Base-by-base conservation (phyloP, 2,888 invertebrate species). In the Rotaria magnacalcarata region DNA sequence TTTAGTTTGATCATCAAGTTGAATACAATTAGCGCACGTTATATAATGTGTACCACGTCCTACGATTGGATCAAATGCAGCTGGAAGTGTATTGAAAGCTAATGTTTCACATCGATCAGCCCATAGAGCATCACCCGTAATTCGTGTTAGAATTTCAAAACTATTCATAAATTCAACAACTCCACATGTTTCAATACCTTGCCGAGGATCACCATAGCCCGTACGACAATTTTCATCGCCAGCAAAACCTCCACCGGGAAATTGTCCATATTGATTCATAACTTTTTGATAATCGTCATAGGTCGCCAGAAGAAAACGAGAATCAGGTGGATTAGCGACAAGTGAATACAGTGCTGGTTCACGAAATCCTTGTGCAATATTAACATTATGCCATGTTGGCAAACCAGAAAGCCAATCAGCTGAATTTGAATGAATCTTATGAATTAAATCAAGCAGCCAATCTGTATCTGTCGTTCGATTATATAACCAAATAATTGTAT, bases 171-270 rank as follows among this genome's bases (percentile, higher is more conserved):
- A 47, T 47, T 80, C 80, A 47, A 80, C 80, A n/a, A 80, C 47
- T n/a, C 80, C 80, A 80, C 80, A 80, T n/a, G 80, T 80, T 80
- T 80, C 80, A 47, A 80, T 21, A 80, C 80, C 80, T 80, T 80
- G 80, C 47, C 80, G 80, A n/a, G 80, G 80, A n/a, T 80, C 80
- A 47, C 80, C 80, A n/a, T 80, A 80, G 24, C 80, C 47, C 16
- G 6, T 11, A 10, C 80, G 80, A 80, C 80, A 80, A 80, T 80
- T 80, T 80, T 80, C 80, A 80, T 80, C 80, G 1, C 80, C 80
- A 24, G 80, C 80, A 80, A 80, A 80, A n/a, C 80, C 80, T 21
- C 80, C 80, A 24, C 80, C 80, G 11, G 80, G 80, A 80, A 80
- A 80, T 80, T 80, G 80, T 80, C 80, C 80, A 47, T 80, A 80